Base-by-base conservation (phyloP, 2,113 vertebrate genomes). In the Chunga burmeisteri region DNA sequence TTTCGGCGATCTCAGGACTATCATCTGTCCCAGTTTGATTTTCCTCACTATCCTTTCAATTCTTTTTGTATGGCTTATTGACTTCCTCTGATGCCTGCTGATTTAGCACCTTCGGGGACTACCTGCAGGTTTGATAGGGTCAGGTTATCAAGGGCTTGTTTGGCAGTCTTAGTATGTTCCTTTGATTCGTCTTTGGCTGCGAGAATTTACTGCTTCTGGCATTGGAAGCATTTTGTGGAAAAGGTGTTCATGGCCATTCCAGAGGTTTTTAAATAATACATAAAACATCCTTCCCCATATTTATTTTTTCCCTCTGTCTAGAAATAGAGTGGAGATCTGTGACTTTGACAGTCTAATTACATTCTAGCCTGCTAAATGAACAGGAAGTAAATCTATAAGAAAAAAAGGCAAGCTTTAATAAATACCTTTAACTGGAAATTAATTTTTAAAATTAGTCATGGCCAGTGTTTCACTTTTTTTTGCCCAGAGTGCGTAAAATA, bases 101-200 rank as follows among this genome's bases (percentile, higher is more conserved):
- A 81, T 71, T 87, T 77, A 86, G 80, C 70, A 93, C 87, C 94
- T 86, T 75, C 80, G 50, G 47, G 67, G 44, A 34, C 72, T 88
- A n/a, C 89, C 61, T 56, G 50, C 81, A 86, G 81, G 79, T 96
- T 93, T 88, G 82, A 80, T 34, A 56, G 92, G 71, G 40, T 93
- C 86, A 73, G 16, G 49, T 91, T 86, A 71, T 53, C 67, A 72
- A 36, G 55, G 75, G 16, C 53, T 74, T 81, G 40, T 74, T 97
- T 91, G 94, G 71, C 91, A 87, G 94, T 91, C 90, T 77, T 81
- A 62, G 42, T 46, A 7, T 49, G 65, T 96, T 94, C 87, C 77
- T 96, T 96, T 97, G 91, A 95, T 96, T 97, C 62, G 9, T 88
- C 88, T 87, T 94, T 91, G 92, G 59, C 68, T 52, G 62, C 96